phyloP scores from a whole-genome alignment of 1,140 invertebrate genomes.

The Drosophila mojavensis region DNA sequence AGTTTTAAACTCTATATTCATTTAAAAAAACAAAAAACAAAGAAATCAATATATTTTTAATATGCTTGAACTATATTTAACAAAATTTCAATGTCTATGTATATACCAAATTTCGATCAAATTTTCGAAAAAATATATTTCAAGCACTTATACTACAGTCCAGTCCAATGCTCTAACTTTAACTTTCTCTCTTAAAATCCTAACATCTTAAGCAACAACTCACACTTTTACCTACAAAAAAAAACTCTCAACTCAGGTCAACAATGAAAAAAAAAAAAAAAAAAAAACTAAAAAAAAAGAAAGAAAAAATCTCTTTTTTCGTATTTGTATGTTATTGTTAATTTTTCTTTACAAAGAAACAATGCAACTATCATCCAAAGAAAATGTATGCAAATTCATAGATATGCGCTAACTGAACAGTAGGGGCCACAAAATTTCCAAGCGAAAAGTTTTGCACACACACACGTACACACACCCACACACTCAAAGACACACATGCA shows the following conservation, averaged over 20 bases:
- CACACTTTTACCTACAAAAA: constrained; percentile 38
- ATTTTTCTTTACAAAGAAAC: constrained; percentile 79
- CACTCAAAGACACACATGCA: constrained; percentile 22
- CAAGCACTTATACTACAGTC: constrained; percentile 22
- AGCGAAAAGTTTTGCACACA: constrained; percentile 43
- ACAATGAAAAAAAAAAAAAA: constrained; percentile 56
- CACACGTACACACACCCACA: constrained; percentile 18
- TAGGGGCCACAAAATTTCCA: constrained; percentile 74
- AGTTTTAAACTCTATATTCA: constrained; percentile 10
- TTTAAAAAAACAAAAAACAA: background rate
- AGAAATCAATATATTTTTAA: constrained; percentile 13
- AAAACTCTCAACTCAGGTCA: constrained; percentile 70
- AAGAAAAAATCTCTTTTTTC: constrained; percentile 83
- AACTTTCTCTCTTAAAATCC: constrained; percentile 54
- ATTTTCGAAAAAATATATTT: constrained; percentile 8
- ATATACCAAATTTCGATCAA: constrained; percentile 6
- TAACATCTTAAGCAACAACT: constrained; percentile 55
- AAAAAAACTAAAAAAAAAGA: constrained; percentile 45
- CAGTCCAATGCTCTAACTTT: constrained; percentile 49
- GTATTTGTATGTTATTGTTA: constrained; percentile 84
- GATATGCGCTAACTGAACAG: constrained; percentile 56
- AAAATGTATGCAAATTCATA: constrained; percentile 84
- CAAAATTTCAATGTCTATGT: constrained; percentile 5
- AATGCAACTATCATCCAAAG: constrained; percentile 80
- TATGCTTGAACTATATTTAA: constrained; percentile 19